Conservation (phyloP, 2,797 vertebrate genomes). For the Poecilia velifera region DNA sequence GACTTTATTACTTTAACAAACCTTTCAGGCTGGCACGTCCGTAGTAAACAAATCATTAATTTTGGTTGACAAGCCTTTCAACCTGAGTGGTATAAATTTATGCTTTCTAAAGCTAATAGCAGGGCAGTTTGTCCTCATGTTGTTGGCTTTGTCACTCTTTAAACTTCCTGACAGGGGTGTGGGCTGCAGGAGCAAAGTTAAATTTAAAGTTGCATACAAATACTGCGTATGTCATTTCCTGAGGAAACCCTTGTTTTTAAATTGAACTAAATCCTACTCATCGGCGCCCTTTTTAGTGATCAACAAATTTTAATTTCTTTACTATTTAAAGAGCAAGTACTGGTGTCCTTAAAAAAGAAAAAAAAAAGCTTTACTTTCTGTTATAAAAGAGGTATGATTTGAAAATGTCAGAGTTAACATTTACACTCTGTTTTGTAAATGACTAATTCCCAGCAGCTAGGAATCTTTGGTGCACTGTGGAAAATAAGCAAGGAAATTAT, state of each 20-base stretch:
- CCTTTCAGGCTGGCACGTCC: background rate
- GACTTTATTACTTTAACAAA: background rate
- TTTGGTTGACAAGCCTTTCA: background rate
- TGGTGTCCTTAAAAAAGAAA: background rate
- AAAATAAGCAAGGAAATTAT: background rate
- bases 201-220: background rate
- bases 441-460: background rate
- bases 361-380: background rate
- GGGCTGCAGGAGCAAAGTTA: background rate
- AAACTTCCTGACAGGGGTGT: conserved; percentile 3
- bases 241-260: background rate
- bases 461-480: background rate
- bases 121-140: background rate
- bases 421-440: background rate
- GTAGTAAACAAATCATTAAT: background rate
- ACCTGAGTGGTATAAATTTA: background rate
- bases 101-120: background rate
- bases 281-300: background rate
- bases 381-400: background rate
- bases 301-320: background rate
- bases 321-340: background rate
- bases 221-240: background rate
- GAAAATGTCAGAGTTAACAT: background rate
- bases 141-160: background rate
- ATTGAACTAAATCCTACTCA: background rate